Base-by-base conservation (phyloP, 2,113 vertebrate genomes). In the Erythrolamprus reginae region DNA sequence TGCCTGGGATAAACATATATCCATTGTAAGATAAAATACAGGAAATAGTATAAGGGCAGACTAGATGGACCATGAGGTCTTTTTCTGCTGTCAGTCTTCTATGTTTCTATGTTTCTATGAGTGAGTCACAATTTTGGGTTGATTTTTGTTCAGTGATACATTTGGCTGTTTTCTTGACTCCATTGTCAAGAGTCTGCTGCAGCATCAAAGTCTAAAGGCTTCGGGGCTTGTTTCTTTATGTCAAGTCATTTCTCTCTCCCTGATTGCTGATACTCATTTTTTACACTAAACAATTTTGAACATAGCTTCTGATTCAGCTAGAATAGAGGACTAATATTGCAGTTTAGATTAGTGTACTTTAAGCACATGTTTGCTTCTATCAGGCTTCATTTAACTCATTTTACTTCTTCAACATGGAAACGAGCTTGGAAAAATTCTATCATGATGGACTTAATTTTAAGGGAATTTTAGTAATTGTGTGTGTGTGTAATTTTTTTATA, bases 371-470 rank as follows among this genome's bases (percentile, higher is more conserved):
- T 77, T 58, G 12, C 21, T 82, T 87, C 82, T 55, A 70, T 70
- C n/a, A 70, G 9, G 28, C 50, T 52, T 19, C 24, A 48, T 86
- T 90, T 77, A 47, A 87, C 52, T 55, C 51, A 21, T 82, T 56
- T 42, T 26, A n/a, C 19, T 52, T 51, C n/a, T 38, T 45, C 28
- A 58, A 10, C 85, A 85, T 85, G n/a, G 55, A 61, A 50, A 77
- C 9, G 15, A 65, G 33, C 28, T 33, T 91, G 26, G 65, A 19
- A 88, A 88, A 52, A 86, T 87, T 38, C 85, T 52, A 38, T 91
- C 51, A 56, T 87, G 82, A 87, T 48, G 51, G 65, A 82, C 55
- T 52, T 55, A 91, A 91, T 91, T 91, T 87, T 82, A 91, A 91
- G 28, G 42, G 85, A 82, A n/a, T n/a, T n/a, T 50, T 82, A 82